Evolutionary conservation across 2,113 vertebrate genomes (phyloP).

Genomic region (Cyprinodon variegatus): DNA sequence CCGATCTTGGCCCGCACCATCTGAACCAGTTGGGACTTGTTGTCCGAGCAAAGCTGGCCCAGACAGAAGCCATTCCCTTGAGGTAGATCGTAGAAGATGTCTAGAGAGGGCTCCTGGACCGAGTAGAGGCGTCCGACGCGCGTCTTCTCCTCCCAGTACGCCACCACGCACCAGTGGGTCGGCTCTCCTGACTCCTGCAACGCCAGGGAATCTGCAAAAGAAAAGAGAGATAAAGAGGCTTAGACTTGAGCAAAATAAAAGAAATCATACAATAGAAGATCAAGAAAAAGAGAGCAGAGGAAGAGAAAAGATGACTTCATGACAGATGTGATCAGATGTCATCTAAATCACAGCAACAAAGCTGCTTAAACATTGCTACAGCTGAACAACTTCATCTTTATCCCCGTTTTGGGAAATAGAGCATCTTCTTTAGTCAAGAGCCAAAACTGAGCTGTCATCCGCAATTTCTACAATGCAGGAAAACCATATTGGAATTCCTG

Average conservation of each 20-base stretch:
- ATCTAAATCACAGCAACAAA: constrained; percentile 9
- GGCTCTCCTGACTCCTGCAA: constrained; percentile 91
- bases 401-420: constrained; percentile 49
- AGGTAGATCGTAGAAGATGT: constrained; percentile 99
- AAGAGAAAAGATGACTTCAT: background rate
- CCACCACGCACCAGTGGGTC: constrained; percentile 98
- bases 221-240: constrained; percentile 25
- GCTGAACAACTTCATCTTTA: constrained; percentile 27
- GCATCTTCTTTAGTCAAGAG: constrained; percentile 43
- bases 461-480: constrained; percentile 66
- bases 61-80: constrained; percentile 99
- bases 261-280: background rate
- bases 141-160: constrained; percentile 99
- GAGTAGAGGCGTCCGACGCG: constrained; percentile 97
- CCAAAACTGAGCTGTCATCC: constrained; percentile 62
- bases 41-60: constrained; percentile 96
- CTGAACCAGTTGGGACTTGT: constrained; percentile 96
- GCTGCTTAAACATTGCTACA: background rate
- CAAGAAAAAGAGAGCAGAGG: background rate
- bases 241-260: constrained; percentile 3
- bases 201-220: constrained; percentile 89
- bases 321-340: constrained; percentile 1
- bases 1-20: constrained; percentile 97
- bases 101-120: constrained; percentile 97
- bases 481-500: constrained; percentile 75